Conservation (phyloP, 2,888 invertebrate genomes). For the Yponomeuta plumbellus region DNA sequence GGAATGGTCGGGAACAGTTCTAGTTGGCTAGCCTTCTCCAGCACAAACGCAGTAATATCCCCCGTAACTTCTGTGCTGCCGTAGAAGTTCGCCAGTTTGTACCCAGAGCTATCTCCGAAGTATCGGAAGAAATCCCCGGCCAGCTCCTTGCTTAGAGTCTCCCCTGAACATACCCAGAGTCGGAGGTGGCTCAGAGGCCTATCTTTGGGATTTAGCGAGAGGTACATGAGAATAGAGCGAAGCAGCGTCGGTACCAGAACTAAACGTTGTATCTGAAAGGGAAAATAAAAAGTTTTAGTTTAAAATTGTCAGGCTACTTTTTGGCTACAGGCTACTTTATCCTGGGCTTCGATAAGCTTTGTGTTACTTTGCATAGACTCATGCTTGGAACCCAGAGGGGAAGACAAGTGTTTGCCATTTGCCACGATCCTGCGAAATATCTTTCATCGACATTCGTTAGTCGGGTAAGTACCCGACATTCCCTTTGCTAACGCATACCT, state of each 20-base stretch:
- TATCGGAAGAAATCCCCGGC: conserved; percentile 85
- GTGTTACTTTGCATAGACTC: no score
- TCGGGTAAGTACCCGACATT: no score
- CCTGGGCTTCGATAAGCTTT: no score
- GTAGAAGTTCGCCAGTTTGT: conserved; percentile 89
- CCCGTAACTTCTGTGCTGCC: conserved; percentile 96
- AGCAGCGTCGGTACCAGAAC: conserved; percentile 91
- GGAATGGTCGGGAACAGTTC: conserved; percentile 82
- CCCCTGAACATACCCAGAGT: conserved; percentile 93
- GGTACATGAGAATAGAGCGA: conserved; percentile 85
- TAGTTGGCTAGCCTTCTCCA: conserved; percentile 78
- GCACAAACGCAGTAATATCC: conserved; percentile 87
- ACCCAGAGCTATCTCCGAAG: conserved; percentile 78
- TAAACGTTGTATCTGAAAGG: conserved; percentile 81
- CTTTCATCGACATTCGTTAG: no score
- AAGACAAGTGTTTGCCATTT: no score
- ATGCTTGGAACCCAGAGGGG: no score
- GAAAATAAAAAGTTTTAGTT: not conserved
- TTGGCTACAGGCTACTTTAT: no score
- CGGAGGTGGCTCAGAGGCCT: conserved; percentile 77
- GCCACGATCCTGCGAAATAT: no score
- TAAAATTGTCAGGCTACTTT: not conserved
- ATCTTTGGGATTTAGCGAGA: conserved; percentile 77
- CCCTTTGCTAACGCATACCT: no score
- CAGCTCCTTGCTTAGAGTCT: conserved; percentile 82